Evolutionary conservation across 2,797 vertebrate genomes (phyloP).

Genomic region (Ctenopoma kingsleyae): DNA sequence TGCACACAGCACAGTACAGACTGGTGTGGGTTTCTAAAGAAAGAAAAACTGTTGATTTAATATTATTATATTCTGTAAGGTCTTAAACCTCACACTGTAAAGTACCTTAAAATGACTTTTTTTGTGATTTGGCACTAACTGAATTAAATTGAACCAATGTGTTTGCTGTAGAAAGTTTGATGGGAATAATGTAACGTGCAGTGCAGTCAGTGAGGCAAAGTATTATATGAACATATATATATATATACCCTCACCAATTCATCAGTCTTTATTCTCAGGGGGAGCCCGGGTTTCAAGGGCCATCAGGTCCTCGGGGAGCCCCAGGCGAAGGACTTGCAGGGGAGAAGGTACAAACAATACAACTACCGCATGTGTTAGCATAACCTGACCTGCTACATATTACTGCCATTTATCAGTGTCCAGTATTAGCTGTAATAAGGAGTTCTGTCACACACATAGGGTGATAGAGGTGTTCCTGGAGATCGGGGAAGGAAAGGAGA

Average conservation of each 20-base stretch:
- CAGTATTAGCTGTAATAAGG: not conserved
- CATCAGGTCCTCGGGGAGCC: conserved; percentile 86
- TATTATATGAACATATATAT: not conserved
- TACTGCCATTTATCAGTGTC: not conserved
- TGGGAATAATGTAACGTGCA: no score
- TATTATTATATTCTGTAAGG: no score
- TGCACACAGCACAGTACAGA: no score
- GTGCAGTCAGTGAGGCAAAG: no score
- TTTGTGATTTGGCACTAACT: no score
- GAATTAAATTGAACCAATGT: no score
- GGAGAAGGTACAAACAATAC: conserved; percentile 84
- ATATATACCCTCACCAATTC: conserved; percentile 7
- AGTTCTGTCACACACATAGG: conserved; percentile 70
- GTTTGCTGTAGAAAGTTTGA: no score
- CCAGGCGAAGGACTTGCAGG: conserved; percentile 88
- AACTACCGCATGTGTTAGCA: not conserved
- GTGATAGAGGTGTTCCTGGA: conserved; percentile 83
- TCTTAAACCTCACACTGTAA: no score
- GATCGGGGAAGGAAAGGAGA: conserved; percentile 88
- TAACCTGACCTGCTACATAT: not conserved
- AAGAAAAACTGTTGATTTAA: no score
- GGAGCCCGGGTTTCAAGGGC: conserved; percentile 88
- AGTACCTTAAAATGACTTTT: no score
- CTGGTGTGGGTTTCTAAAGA: no score
- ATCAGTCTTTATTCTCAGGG: conserved; percentile 77